Conservation (phyloP, 2,888 invertebrate genomes). For the Brenthis hecate region DNA sequence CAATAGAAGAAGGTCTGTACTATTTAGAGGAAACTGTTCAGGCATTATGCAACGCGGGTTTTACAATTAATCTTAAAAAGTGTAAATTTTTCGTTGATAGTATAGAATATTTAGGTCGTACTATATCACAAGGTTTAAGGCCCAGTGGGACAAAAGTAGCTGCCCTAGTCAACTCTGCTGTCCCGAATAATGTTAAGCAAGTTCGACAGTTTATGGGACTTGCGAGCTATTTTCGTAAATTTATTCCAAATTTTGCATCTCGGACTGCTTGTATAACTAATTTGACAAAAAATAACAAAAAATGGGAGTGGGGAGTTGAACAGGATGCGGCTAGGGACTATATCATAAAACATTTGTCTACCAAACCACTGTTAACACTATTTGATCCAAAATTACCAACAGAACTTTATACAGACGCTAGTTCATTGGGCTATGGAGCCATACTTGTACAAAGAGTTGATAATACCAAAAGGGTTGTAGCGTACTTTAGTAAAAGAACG, state of each 20-base stretch:
- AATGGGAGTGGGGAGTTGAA: slow-evolving; percentile 45
- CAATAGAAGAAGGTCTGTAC: slow-evolving; percentile 33
- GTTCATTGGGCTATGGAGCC: slow-evolving; percentile 37
- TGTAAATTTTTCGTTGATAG: slow-evolving; percentile 38
- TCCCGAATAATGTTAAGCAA: slow-evolving; percentile 37
- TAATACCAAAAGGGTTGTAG: slow-evolving; percentile 21
- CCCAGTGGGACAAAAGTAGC: slow-evolving; percentile 38
- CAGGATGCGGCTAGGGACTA: slow-evolving; percentile 43
- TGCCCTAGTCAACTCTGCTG: slow-evolving; percentile 38
- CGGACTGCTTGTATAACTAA: slow-evolving; percentile 44
- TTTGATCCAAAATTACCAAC: slow-evolving; percentile 38
- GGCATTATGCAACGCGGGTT: slow-evolving; percentile 29
- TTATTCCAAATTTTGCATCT: slow-evolving; percentile 43
- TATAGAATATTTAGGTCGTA: slow-evolving; percentile 42
- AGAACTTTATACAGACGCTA: slow-evolving; percentile 44
- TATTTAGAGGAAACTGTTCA: slow-evolving; percentile 32
- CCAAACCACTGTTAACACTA: slow-evolving; percentile 37
- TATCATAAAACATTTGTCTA: slow-evolving; percentile 38
- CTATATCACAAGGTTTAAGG: slow-evolving; percentile 39
- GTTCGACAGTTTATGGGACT: slow-evolving; percentile 41
- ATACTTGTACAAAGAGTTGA: slow-evolving; percentile 40
- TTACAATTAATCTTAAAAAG: slow-evolving; percentile 36
- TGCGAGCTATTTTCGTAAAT: slow-evolving; percentile 41
- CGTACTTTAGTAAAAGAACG: slow-evolving; percentile 41
- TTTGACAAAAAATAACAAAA: slow-evolving; percentile 43